Base-by-base conservation (phyloP, 2,888 invertebrate genomes). In the Netelia inedita region DNA sequence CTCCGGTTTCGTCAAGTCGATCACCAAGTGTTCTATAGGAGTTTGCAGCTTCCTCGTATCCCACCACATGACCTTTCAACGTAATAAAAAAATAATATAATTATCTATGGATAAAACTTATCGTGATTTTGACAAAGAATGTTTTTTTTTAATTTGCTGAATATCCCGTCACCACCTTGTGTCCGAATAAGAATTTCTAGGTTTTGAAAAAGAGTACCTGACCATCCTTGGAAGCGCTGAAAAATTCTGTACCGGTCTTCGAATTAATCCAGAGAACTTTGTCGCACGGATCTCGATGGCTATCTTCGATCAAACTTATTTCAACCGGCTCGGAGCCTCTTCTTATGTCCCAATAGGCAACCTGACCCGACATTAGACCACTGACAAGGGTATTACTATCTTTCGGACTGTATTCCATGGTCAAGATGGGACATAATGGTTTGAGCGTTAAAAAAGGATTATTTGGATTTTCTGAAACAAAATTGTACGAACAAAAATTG, bases 221-320 rank as follows among this genome's bases (percentile, higher is more conserved):
- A 1, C 99, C 99, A 94, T 99, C 99, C 11, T 98, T 97, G 0
- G 98, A 97, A 0, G 98, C 96, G 0, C 98, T 98, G 94, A 99
- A 98, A 93, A 98, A 98, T 93, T 99, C 99, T 0, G 98, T 97
- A 8, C 98, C 98, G 46, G 98, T 97, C 94, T 99, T 99, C 0
- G 98, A 98, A 92, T 98, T 98, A 78, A 98, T 97, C 97, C 99
- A 99, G 0, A 98, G 94, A 9, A 98, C 97, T 88, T 97, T 97
- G 89, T 97, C 96, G 0, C 98, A 98, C 0, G 98, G 97, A 94
- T 99, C 99, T 72, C 97, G 94, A 93, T 99, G 99, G 79, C 98
- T 97, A 81, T 96, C 95, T 91, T 98, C 98, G 1, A 97, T 96
- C 1, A 96, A 96, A 88, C 97, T 97, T 80, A 96, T 94, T 88